phyloP scores from a whole-genome alignment of 2,888 invertebrate genomes.

The Nemoura dubitans region DNA sequence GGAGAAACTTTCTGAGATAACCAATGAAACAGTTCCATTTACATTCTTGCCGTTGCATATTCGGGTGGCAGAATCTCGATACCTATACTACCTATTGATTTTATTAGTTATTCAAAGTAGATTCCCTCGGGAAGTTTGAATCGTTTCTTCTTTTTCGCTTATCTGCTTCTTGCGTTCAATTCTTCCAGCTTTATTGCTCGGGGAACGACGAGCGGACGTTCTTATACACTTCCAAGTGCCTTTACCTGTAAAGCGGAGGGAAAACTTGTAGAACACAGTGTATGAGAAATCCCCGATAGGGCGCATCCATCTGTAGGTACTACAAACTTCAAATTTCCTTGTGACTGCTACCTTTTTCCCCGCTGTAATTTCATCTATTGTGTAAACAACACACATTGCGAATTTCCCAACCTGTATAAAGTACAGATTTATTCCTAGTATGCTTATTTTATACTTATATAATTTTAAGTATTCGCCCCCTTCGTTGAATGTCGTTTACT shows the following conservation, averaged over 20 bases:
- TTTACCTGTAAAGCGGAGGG: neutral
- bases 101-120: constrained; percentile 1
- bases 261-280: neutral
- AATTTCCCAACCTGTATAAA: neutral
- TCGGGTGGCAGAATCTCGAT: neutral
- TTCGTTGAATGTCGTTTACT: neutral
- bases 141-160: neutral
- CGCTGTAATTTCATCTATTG: neutral
- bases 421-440: neutral
- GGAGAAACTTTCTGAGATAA: neutral
- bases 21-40: neutral
- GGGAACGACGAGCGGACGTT: neutral
- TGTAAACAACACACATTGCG: neutral
- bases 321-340: too few relatives aligned
- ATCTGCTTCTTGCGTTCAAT: neutral
- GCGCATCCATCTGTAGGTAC: neutral
- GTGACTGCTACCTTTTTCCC: neutral
- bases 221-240: neutral
- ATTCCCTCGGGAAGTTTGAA: neutral
- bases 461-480: too few relatives aligned
- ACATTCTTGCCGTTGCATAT: neutral
- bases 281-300: neutral
- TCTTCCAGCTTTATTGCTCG: neutral
- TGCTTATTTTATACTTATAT: too few relatives aligned
- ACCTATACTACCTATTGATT: neutral